phyloP scores from a whole-genome alignment of 2,888 invertebrate species.

The Dascillus cervinus region DNA sequence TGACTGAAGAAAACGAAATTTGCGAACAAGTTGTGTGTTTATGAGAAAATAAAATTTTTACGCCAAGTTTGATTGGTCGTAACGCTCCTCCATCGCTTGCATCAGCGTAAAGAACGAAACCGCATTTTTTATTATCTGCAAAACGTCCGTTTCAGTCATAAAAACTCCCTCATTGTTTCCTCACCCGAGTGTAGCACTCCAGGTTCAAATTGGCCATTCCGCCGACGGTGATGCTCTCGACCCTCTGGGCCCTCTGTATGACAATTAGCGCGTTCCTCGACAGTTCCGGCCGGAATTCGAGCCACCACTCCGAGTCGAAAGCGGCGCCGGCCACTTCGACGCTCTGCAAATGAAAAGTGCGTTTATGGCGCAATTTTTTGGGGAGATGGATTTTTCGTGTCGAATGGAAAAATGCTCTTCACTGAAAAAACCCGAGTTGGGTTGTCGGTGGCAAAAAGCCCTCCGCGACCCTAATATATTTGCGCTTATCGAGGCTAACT shows the following conservation, averaged over 20 bases:
- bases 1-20: too few species aligned
- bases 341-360: constrained; percentile 7
- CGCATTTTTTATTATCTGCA: not conserved
- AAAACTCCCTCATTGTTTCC: constrained; percentile 4
- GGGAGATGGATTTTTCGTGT: too few species aligned
- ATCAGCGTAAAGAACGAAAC: constrained; percentile 2
- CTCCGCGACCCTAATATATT: too few species aligned
- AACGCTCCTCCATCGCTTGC: constrained; percentile 1
- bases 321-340: constrained; percentile 6
- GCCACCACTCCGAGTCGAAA: constrained; percentile 12
- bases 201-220: constrained; percentile 12
- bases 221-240: constrained; percentile 10
- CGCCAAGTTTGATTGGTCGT: not conserved
- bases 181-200: constrained; percentile 10
- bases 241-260: constrained; percentile 7
- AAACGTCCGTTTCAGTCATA: constrained; percentile 1
- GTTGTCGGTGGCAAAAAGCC: too few species aligned
- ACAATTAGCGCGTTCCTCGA: constrained; percentile 9
- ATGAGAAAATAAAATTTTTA: too few species aligned
- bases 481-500: too few species aligned
- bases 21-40: too few species aligned
- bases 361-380: not conserved
- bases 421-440: too few species aligned
- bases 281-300: constrained; percentile 9
- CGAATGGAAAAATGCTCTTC: too few species aligned